Percentiles rank a stretch among this genome's conserved stretches.
phyloP scores from a whole-genome alignment of 2,113 vertebrate genomes.

The Coryphaenoides rupestris region DNA sequence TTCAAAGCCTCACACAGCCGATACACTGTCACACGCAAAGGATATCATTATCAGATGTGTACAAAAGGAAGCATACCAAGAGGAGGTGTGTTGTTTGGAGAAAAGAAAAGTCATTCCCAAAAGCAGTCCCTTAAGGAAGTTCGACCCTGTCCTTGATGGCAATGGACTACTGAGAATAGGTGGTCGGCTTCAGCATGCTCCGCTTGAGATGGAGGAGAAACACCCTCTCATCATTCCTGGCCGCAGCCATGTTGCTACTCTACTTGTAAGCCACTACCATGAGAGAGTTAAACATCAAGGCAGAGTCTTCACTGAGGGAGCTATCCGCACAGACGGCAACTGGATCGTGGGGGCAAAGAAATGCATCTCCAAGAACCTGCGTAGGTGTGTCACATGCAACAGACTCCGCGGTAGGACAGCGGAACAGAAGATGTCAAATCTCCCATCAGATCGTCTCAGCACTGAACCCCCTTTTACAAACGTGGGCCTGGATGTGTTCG shows the following conservation, averaged over 20 bases:
- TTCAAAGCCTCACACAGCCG: background rate
- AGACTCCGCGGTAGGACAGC: background rate
- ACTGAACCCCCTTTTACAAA: constrained; percentile 1
- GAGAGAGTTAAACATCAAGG: too few relatives aligned
- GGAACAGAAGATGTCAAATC: background rate
- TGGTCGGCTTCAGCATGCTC: constrained; percentile 11
- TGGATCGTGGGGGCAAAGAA: constrained; percentile 11
- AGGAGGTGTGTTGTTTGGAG: background rate
- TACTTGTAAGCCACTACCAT: too few relatives aligned
- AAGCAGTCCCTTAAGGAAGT: background rate
- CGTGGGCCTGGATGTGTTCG: background rate
- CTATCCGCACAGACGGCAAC: background rate
- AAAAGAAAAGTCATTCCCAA: background rate
- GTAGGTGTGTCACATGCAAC: constrained; percentile 18
- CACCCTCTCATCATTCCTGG: constrained; percentile 14
- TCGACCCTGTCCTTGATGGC: too few relatives aligned
- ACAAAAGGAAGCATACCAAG: constrained; percentile 1
- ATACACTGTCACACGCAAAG: background rate
- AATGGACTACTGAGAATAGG: constrained; percentile 21
- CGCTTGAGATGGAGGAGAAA: constrained; percentile 1
- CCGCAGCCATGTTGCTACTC: too few relatives aligned
- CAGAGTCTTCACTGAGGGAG: too few relatives aligned
- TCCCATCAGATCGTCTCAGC: background rate
- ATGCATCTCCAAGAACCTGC: constrained; percentile 4
- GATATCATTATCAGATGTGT: constrained; percentile 4